phyloP scores from a whole-genome alignment of 2,888 invertebrate species.

The Coremacera marginata region DNA sequence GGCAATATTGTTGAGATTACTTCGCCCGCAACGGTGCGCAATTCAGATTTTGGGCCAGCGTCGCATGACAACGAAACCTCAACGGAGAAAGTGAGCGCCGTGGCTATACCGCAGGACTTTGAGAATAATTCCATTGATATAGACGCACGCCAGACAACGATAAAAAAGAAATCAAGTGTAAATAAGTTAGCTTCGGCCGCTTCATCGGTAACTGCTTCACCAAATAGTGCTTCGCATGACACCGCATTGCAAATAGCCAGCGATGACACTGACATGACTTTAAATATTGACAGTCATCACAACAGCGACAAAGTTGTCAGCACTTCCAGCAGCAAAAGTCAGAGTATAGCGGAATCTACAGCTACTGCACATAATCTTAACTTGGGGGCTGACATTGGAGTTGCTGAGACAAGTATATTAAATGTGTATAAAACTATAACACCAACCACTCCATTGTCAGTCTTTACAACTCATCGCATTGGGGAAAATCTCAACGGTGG shows the following conservation, averaged over 20 bases:
- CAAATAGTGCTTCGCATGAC: slow-evolving; percentile 37
- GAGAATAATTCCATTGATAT: slow-evolving; percentile 68
- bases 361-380: slow-evolving; percentile 49
- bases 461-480: slow-evolving; percentile 58
- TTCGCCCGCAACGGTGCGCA: background rate
- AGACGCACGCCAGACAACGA: slow-evolving; percentile 55
- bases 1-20: slow-evolving; percentile 1
- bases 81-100: slow-evolving; percentile 61
- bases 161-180: slow-evolving; percentile 32
- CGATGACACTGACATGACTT: slow-evolving; percentile 38
- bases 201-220: slow-evolving; percentile 35
- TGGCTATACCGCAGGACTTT: slow-evolving; percentile 62
- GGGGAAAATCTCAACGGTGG: slow-evolving; percentile 51
- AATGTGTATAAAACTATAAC: slow-evolving; percentile 61
- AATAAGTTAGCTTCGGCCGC: background rate
- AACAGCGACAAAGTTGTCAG: slow-evolving; percentile 54
- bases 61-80: slow-evolving; percentile 53
- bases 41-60: background rate
- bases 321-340: slow-evolving; percentile 52
- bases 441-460: slow-evolving; percentile 57
- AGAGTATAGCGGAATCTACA: slow-evolving; percentile 49
- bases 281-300: slow-evolving; percentile 51
- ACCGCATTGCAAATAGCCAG: background rate
- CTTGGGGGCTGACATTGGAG: slow-evolving; percentile 46
- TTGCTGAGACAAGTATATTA: slow-evolving; percentile 59